Evolutionary conservation across 2,888 invertebrate genomes (phyloP).

Genomic region (Thecophora atra): DNA sequence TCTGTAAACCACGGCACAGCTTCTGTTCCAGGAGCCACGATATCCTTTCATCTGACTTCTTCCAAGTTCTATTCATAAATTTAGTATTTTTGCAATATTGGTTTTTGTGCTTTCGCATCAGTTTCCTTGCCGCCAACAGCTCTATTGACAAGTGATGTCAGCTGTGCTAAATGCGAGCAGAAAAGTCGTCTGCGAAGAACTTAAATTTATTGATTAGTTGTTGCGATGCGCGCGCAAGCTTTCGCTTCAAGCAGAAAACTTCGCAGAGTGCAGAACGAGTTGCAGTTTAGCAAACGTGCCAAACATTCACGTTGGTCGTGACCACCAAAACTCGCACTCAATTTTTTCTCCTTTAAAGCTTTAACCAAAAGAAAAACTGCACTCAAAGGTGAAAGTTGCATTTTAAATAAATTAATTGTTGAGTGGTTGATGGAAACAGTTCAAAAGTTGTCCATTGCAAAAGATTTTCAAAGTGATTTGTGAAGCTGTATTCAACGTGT

Average conservation of each 20-base stretch:
- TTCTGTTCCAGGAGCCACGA: no score
- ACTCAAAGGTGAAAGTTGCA: background rate
- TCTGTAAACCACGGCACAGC: no score
- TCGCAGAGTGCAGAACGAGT: slow-evolving; percentile 9
- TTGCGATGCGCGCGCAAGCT: slow-evolving; percentile 58
- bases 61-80: no score
- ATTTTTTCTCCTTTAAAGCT: background rate
- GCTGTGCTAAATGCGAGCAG: background rate
- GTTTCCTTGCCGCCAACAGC: background rate
- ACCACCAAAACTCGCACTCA: slow-evolving; percentile 41
- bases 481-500: no score
- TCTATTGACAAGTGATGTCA: background rate
- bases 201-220: slow-evolving; percentile 54
- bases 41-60: no score
- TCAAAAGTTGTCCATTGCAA: no score
- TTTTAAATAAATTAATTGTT: no score
- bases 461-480: no score
- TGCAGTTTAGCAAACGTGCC: slow-evolving; percentile 37
- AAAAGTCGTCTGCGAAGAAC: slow-evolving; percentile 33
- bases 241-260: slow-evolving; percentile 48
- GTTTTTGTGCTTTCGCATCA: no score
- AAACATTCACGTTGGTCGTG: slow-evolving; percentile 58
- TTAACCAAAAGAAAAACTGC: background rate
- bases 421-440: no score
- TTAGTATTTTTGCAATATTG: no score